phyloP scores from a whole-genome alignment of 2,888 invertebrate species.

The Eledona agricola region DNA sequence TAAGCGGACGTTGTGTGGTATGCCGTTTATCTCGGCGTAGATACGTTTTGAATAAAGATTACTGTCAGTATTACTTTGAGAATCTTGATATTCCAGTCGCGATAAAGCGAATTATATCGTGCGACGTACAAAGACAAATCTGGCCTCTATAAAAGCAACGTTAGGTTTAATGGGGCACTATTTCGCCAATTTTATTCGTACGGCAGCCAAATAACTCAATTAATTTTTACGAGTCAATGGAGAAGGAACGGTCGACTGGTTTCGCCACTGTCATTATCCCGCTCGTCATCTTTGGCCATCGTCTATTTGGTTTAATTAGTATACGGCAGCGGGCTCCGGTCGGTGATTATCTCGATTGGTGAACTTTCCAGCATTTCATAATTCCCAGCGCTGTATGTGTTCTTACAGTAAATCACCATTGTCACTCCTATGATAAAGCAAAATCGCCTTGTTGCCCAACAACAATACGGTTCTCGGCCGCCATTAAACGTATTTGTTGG shows the following conservation, averaged over 20 bases:
- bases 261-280: slow-evolving; percentile 16
- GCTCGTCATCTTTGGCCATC: slow-evolving; percentile 5
- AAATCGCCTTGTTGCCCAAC: slow-evolving; percentile 9
- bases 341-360: slow-evolving; percentile 11
- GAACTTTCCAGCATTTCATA: slow-evolving; percentile 18
- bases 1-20: slow-evolving; percentile 1
- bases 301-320: slow-evolving; percentile 13
- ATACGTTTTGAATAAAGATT: no score
- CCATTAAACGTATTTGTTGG: slow-evolving; percentile 2
- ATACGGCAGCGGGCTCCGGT: neutral
- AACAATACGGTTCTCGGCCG: slow-evolving; percentile 1
- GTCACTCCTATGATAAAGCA: slow-evolving; percentile 13
- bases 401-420: slow-evolving; percentile 8
- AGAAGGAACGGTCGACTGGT: slow-evolving; percentile 10
- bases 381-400: slow-evolving; percentile 14
- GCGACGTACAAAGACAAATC: no score
- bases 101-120: no score
- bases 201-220: slow-evolving; percentile 14
- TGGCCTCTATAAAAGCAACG: no score
- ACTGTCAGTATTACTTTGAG: no score
- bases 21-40: no score
- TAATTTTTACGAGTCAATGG: slow-evolving; percentile 11
- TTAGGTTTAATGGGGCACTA: no score
- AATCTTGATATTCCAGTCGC: no score
- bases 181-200: no score